Conservation (phyloP, 2,888 invertebrate species). For the Brachyptera risi region DNA sequence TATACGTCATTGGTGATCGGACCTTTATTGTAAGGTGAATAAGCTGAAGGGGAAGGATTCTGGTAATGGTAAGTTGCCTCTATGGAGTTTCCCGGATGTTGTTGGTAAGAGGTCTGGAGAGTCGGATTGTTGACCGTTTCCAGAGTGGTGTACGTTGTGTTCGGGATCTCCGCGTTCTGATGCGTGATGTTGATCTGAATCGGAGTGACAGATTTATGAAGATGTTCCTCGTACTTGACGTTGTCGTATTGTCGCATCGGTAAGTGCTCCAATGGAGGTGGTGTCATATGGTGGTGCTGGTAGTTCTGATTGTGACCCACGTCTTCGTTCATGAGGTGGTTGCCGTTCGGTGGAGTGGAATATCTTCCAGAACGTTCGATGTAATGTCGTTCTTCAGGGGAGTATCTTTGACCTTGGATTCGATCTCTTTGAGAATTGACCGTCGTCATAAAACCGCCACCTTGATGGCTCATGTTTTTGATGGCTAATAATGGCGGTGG, state of each 20-base stretch:
- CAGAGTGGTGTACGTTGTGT: constrained; percentile 57
- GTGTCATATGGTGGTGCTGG: constrained; percentile 32
- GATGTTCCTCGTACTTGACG: constrained; percentile 16
- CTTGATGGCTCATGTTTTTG: constrained; percentile 20
- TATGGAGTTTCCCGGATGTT: constrained; percentile 35
- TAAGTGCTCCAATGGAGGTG: constrained; percentile 24
- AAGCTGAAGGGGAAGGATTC: not conserved
- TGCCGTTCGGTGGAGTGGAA: not conserved
- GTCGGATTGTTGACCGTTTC: constrained; percentile 56
- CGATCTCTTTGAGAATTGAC: not conserved
- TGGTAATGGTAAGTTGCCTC: not conserved
- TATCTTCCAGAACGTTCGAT: not conserved
- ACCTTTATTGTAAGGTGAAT: constrained; percentile 28
- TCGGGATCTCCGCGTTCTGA: constrained; percentile 33
- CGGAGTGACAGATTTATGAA: not conserved
- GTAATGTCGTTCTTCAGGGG: constrained; percentile 5
- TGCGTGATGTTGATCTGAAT: constrained; percentile 35
- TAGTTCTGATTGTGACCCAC: constrained; percentile 21
- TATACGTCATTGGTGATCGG: constrained; percentile 31
- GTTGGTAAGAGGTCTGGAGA: constrained; percentile 42
- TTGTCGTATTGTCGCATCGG: constrained; percentile 17
- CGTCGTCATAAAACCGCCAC: not conserved
- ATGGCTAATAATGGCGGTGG: constrained; percentile 27
- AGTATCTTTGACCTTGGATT: not conserved
- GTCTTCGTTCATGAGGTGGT: constrained; percentile 7